Evolutionary conservation across 1,140 invertebrate genomes (phyloP), one percentile per base, ranked within the genome.

Genomic region (Hyles euphorbiae): DNA sequence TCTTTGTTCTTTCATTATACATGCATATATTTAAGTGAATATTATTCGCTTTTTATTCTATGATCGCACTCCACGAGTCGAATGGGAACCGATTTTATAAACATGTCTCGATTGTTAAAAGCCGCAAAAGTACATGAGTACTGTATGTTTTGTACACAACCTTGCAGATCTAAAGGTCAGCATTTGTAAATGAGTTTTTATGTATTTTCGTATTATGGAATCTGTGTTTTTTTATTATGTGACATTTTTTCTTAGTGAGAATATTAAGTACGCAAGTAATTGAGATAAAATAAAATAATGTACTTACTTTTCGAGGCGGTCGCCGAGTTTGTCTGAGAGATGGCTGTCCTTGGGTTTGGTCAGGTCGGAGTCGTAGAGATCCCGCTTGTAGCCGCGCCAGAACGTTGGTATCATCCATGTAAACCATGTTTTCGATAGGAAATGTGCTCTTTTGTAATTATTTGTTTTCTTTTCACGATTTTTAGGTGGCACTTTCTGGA

Each of bases 291-390:
- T 46, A 46, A 33, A 9, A 32, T 52, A 56, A 32, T 5, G 22
- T 58, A 87, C 86, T 88, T 89, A 93, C 93, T 86, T 90, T 89
- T 94, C 92, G 5, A 94, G 78, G 51, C 82, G 83, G 71, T 93
- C 88, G n/a, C 91, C 92, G 11, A 94, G 84, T 57, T 78, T 81
- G 63, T 91, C 89, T n/a, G 92, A 92, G 9, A 88, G 76, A 68
- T 93, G 91, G 55, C 67, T 76, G 62, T 92, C 91, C 57, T 94
- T 90, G n/a, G 93, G 91, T 58, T 90, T 90, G 70, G 92, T 94
- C 11, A 96, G 88, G 83, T 95, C 94, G 44, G 90, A 82, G 52
- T 92, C 81, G 75, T 93, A 92, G n/a, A 95, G 84, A 69, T 95
- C 93, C 65, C 92, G 89, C 63, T 90, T 91, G 75, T 89, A 92